Evolutionary conservation across 2,888 invertebrate genomes (phyloP).

Genomic region (Rhyacophila evoluta): DNA sequence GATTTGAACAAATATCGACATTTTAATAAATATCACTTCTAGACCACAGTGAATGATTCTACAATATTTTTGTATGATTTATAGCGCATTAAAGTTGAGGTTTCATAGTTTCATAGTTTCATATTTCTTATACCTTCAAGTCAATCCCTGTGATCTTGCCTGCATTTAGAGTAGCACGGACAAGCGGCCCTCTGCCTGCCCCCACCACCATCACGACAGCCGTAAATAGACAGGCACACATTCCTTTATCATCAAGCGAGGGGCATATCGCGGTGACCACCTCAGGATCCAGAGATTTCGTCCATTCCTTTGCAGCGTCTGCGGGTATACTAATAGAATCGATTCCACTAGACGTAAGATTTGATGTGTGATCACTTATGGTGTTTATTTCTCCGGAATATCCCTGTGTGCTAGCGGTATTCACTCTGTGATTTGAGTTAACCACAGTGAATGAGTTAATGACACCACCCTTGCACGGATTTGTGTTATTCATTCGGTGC

Average conservation of each 20-base stretch:
- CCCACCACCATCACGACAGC: slow-evolving; percentile 89
- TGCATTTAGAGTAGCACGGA: slow-evolving; percentile 89
- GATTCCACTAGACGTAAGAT: background rate
- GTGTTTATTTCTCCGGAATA: background rate
- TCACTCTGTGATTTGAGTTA: background rate
- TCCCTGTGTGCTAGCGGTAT: background rate
- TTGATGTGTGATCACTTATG: background rate
- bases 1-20: no score
- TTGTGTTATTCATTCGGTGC: slow-evolving; percentile 24
- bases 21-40: no score
- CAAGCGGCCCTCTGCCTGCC: slow-evolving; percentile 95
- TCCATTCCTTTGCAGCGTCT: background rate
- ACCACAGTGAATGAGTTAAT: background rate
- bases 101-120: no score
- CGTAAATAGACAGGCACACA: slow-evolving; percentile 56
- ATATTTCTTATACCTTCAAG: slow-evolving; percentile 73
- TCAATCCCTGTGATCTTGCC: slow-evolving; percentile 72
- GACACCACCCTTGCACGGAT: background rate
- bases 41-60: no score
- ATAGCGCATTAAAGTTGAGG: no score
- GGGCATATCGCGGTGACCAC: slow-evolving; percentile 4
- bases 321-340: slow-evolving; percentile 2
- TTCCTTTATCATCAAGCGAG: slow-evolving; percentile 57
- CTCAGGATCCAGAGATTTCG: background rate
- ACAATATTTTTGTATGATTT: no score